Evolutionary conservation across 2,797 vertebrate genomes (phyloP).

Genomic region (Furcifer pardalis): DNA sequence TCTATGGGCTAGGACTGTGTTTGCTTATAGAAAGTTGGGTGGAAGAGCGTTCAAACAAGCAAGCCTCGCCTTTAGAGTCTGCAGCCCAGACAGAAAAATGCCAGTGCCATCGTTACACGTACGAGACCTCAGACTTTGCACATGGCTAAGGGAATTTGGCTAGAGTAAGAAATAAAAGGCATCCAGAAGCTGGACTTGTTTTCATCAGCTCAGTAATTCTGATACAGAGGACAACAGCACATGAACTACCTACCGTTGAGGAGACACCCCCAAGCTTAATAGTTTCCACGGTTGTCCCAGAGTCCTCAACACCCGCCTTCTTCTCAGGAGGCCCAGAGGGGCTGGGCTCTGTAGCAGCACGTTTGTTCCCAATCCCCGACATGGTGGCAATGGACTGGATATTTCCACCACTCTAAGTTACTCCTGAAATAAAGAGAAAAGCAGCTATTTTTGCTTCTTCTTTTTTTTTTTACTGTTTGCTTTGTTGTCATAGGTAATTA

Average conservation of each 20-base stretch:
- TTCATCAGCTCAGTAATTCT: neutral
- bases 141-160: neutral
- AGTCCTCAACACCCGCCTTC: constrained; percentile 78
- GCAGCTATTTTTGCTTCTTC: no score
- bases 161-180: neutral
- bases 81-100: neutral
- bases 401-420: neutral
- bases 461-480: neutral
- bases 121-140: neutral
- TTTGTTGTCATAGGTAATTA: neutral
- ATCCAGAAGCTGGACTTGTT: neutral
- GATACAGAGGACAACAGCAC: rapidly evolving
- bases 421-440: constrained; percentile 34
- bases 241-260: constrained; percentile 80
- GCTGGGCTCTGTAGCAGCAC: constrained; percentile 70
- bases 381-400: constrained; percentile 48
- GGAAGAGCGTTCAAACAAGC: neutral
- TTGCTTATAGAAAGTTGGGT: no score
- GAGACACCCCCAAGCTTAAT: constrained; percentile 96
- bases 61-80: neutral
- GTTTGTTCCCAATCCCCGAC: constrained; percentile 78
- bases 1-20: no score
- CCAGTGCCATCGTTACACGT: neutral
- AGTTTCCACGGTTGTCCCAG: constrained; percentile 81
- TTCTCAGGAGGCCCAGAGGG: constrained; percentile 76